phyloP scores from a whole-genome alignment of 1,140 invertebrate species.

The Babylonia areolata region DNA sequence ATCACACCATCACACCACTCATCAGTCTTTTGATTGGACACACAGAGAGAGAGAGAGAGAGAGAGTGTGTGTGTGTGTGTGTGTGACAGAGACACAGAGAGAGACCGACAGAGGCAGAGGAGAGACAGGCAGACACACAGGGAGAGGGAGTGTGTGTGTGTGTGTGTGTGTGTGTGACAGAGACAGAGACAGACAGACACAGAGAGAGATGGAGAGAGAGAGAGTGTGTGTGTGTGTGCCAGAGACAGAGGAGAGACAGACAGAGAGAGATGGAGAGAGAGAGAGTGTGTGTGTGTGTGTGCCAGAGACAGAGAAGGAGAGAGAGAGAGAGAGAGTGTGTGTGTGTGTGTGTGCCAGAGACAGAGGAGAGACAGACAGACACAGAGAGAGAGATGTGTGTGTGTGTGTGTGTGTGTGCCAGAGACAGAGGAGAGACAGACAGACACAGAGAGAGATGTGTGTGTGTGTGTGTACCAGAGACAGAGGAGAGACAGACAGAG shows the following conservation, averaged over 20 bases:
- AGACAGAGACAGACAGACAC: not conserved
- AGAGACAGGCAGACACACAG: not conserved
- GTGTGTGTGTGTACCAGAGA: no score
- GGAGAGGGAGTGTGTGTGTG: not conserved
- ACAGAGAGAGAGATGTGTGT: not conserved
- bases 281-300: no score
- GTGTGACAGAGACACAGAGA: no score
- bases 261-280: no score
- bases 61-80: not conserved
- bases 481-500: no score
- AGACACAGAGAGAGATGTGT: not conserved
- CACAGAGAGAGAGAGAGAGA: no score
- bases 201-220: not conserved
- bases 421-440: not conserved
- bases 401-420: not conserved
- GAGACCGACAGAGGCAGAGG: no score
- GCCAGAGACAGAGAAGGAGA: not conserved
- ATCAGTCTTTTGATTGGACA: no score
- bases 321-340: not conserved
- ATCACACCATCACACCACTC: no score
- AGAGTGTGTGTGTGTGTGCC: not conserved
- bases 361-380: not conserved
- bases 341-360: no score
- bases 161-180: not conserved
- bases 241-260: no score